Percentiles rank a stretch among this genome's conserved stretches.
Conservation (phyloP, 53 echinoderm and acorn worm genomes). For the Henricia sp. region DNA sequence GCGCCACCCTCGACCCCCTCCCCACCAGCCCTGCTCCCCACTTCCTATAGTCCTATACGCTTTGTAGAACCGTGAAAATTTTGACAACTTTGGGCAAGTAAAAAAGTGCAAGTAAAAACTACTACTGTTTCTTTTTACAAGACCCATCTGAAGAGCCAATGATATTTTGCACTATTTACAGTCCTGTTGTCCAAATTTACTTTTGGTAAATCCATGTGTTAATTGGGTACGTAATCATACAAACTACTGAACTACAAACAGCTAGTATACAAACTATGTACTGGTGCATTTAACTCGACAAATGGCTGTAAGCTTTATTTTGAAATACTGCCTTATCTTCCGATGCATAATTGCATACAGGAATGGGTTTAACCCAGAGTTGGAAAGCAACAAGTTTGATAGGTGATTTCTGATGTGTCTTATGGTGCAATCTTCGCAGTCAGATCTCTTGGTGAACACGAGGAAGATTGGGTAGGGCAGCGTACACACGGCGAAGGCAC, state of each 20-base stretch:
- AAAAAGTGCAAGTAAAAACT: too few relatives aligned
- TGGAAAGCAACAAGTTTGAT: conserved; percentile 46
- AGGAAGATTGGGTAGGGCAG: conserved; percentile 57
- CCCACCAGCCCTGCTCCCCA: too few relatives aligned
- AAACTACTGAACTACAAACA: not conserved
- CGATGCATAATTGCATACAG: conserved; percentile 56
- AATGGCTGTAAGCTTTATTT: conserved; percentile 17
- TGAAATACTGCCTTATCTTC: conserved; percentile 44
- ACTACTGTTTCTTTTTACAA: too few relatives aligned
- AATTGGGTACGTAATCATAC: not conserved
- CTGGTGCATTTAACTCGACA: not conserved
- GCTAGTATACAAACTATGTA: too few relatives aligned
- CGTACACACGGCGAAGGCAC: conserved; percentile 47
- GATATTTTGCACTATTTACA: too few relatives aligned
- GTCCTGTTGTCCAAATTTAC: too few relatives aligned
- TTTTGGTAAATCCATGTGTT: too few relatives aligned
- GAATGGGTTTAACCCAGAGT: conserved; percentile 58
- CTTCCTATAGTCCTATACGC: too few relatives aligned
- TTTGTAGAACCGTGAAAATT: too few relatives aligned
- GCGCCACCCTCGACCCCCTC: too few relatives aligned
- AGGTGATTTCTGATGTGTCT: conserved; percentile 38
- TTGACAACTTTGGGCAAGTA: too few relatives aligned
- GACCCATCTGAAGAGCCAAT: too few relatives aligned
- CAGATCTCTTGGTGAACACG: conserved; percentile 23
- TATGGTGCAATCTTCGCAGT: conserved; percentile 30